Conservation (phyloP, 2,113 vertebrate species). For the Macquaria australasica region DNA sequence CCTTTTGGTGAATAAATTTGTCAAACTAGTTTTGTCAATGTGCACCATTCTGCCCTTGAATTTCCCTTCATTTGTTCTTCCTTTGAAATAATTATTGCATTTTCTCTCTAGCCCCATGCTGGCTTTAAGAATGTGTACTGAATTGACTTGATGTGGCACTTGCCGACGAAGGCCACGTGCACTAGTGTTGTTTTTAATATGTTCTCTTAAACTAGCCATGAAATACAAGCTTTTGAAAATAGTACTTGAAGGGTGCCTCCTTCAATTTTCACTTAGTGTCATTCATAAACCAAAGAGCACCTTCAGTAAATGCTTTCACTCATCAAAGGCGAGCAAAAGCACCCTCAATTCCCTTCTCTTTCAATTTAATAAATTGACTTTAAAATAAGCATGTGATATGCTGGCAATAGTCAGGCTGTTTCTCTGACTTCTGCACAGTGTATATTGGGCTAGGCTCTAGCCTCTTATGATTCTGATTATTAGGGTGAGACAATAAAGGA, state of each 20-base stretch:
- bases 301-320: slow-evolving; percentile 48
- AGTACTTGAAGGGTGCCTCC: slow-evolving; percentile 42
- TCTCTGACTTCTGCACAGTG: slow-evolving; percentile 8
- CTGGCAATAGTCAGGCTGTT: slow-evolving; percentile 11
- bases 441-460: neutral
- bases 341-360: slow-evolving; percentile 38
- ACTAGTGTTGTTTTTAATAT: slow-evolving; percentile 44
- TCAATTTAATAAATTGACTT: slow-evolving; percentile 50
- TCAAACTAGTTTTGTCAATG: neutral
- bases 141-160: slow-evolving; percentile 51
- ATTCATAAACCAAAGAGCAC: slow-evolving; percentile 46
- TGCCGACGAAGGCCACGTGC: slow-evolving; percentile 27
- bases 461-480: neutral
- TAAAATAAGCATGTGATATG: slow-evolving; percentile 21
- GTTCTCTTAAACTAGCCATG: slow-evolving; percentile 43
- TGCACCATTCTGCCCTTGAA: neutral
- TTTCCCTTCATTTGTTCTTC: slow-evolving; percentile 4
- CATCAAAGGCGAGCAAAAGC: slow-evolving; percentile 51
- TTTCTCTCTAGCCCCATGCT: slow-evolving; percentile 26
- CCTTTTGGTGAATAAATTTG: slow-evolving; percentile 19
- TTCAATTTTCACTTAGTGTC: slow-evolving; percentile 37
- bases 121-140: slow-evolving; percentile 39
- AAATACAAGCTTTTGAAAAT: slow-evolving; percentile 55
- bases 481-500: neutral
- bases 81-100: slow-evolving; percentile 20